Evolutionary conservation across 1,140 invertebrate genomes (phyloP).

Genomic region (Odontomachus brunneus): DNA sequence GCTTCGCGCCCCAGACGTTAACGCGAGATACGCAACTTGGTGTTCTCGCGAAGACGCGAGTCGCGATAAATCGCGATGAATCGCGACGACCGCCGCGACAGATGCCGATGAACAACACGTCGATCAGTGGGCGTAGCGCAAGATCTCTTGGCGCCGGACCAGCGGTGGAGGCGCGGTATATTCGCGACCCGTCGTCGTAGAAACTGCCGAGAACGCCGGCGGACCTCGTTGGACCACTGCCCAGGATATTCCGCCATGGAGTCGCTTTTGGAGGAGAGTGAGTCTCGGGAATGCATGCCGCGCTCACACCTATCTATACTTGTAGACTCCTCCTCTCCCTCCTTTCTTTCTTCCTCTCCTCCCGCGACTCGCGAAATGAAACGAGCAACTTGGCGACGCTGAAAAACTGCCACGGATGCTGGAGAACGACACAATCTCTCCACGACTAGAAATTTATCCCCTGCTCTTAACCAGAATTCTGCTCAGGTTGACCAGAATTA

Average conservation of each 20-base stretch:
- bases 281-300: constrained; percentile 25
- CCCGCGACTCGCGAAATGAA: too few species aligned
- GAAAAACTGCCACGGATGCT: too few species aligned
- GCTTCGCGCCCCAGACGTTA: too few species aligned
- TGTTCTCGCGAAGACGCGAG: background rate
- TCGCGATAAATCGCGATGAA: background rate
- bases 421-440: too few species aligned
- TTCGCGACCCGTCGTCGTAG: background rate
- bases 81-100: background rate
- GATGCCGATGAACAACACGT: background rate
- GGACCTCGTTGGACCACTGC: constrained; percentile 41
- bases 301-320: constrained; percentile 3
- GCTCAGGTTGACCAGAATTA: too few species aligned
- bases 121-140: constrained; percentile 23
- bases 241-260: constrained; percentile 31
- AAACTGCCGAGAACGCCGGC: constrained; percentile 47
- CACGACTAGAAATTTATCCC: too few species aligned
- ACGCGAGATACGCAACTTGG: too few species aligned
- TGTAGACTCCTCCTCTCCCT: background rate
- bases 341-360: too few species aligned
- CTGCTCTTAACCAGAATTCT: too few species aligned
- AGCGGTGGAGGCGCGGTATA: constrained; percentile 19
- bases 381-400: too few species aligned
- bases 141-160: constrained; percentile 54
- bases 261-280: constrained; percentile 32